Evolutionary conservation across 2,888 invertebrate species (phyloP), one percentile per base, ranked within the genome.

Genomic region (Andrena chrysosceles): DNA sequence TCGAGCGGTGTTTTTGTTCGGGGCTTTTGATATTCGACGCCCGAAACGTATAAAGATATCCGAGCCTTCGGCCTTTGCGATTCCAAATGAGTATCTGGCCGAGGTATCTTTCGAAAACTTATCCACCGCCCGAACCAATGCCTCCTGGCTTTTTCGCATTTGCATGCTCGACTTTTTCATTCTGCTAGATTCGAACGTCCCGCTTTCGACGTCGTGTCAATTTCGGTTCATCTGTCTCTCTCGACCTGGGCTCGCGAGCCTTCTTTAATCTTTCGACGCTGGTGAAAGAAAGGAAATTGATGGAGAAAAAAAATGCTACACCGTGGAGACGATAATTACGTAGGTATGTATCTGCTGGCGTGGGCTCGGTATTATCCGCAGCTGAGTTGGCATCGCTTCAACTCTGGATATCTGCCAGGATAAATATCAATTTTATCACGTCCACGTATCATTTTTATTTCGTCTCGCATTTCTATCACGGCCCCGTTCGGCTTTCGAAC

Each of bases 381-480:
- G 62, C 74, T 80, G 70, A 76, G 82, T 86, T 89, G 88, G 87
- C 86, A 85, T 66, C 85, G 87, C 87, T 84, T 88, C 89, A 82
- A 85, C 66, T 64, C 80, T 91, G 91, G 91, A 91, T 74, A 68
- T 42, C 66, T 68, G 91, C 91, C 91, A 91, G 87, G 86, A 87
- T 88, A 91, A 91, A 91, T 91, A 90, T 91, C 88, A 89, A 91
- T 90, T 91, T 91, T 87, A 87, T 85, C 88, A 90, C 87, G 83
- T 88, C 75, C 84, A 54, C 77, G 77, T 71, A 86, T 88, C 86
- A 84, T 84, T 87, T 86, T 73, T 85, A 80, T 85, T 86, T 82
- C 86, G 72, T 76, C 77, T 66, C 70, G 74, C 85, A 73, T 70
- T 79, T 60, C 52, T 63, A 68, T 67, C 62, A 23, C 33, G 26